A percentile compares a stretch with the other conserved stretches of the same genome.
Conservation (phyloP, 1,140 invertebrate species). For the Dolichoris vasculosae region DNA sequence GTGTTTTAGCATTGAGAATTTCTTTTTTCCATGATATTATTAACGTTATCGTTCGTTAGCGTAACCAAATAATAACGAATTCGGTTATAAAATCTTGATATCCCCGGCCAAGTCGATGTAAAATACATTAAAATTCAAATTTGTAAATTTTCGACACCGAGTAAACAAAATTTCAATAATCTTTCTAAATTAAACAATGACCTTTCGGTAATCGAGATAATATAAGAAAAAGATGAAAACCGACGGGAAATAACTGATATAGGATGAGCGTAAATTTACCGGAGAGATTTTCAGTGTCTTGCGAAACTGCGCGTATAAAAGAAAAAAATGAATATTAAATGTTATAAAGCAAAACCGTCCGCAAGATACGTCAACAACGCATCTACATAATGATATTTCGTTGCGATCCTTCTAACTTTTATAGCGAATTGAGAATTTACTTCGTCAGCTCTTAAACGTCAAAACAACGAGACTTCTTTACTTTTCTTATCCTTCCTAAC, state of each 20-base stretch:
- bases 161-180: neutral
- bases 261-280: neutral
- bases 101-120: too few relatives aligned
- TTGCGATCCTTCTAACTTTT: conserved; percentile 30
- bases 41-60: too few relatives aligned
- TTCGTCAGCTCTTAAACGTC: neutral
- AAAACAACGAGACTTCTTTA: neutral
- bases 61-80: too few relatives aligned
- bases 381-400: conserved; percentile 47
- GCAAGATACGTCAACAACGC: conserved; percentile 37
- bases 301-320: neutral
- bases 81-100: too few relatives aligned
- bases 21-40: neutral
- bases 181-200: neutral
- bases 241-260: too few relatives aligned
- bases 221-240: too few relatives aligned
- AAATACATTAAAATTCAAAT: too few relatives aligned
- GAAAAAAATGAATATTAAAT: conserved; percentile 45
- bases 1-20: neutral
- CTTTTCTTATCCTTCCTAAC: neutral
- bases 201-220: neutral
- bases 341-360: conserved; percentile 10
- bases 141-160: too few relatives aligned
- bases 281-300: neutral
- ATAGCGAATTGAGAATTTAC: conserved; percentile 21